A percentile compares a stretch with the other conserved stretches of the same genome.
phyloP scores from a whole-genome alignment of 2,797 vertebrate genomes.

The Thunnus albacares region DNA sequence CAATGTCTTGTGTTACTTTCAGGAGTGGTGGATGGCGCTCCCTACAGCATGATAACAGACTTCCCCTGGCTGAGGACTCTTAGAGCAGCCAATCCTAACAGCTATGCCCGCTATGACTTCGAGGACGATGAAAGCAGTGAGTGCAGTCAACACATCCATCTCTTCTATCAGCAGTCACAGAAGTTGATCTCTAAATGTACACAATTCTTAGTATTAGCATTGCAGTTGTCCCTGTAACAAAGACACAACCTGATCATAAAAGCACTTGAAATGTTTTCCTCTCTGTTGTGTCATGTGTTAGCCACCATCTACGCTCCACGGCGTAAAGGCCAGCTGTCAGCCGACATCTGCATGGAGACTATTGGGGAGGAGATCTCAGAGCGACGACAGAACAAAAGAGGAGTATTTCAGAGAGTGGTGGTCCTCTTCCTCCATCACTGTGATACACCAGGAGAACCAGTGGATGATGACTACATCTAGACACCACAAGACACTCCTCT shows the following conservation, averaged over 20 bases:
- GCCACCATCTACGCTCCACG: conserved; percentile 97
- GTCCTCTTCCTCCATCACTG: conserved; percentile 98
- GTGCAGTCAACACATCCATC: conserved; percentile 57
- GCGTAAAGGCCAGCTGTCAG: conserved; percentile 97
- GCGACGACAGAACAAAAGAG: conserved; percentile 91
- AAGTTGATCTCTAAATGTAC: background rate
- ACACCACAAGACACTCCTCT: background rate
- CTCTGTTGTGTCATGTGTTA: conserved; percentile 60
- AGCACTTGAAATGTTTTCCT: background rate
- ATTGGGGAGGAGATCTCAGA: conserved; percentile 99
- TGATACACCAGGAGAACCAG: conserved; percentile 96
- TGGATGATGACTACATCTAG: conserved; percentile 97
- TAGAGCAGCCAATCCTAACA: conserved; percentile 94
- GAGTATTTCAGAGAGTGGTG: conserved; percentile 96
- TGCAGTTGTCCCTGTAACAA: background rate
- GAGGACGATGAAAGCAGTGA: conserved; percentile 99
- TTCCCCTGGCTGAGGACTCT: conserved; percentile 97
- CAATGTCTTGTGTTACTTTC: background rate
- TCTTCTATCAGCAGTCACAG: background rate
- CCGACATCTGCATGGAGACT: conserved; percentile 99
- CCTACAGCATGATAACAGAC: conserved; percentile 98
- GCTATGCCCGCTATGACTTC: conserved; percentile 97
- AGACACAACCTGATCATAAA: background rate
- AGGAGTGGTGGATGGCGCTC: conserved; percentile 95
- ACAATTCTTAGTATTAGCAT: background rate